These are phyloP conservation scores for Beris chalybata DNA, from an alignment of 2,888 invertebrate genomes.

Conservation along the genomic window DNA sequence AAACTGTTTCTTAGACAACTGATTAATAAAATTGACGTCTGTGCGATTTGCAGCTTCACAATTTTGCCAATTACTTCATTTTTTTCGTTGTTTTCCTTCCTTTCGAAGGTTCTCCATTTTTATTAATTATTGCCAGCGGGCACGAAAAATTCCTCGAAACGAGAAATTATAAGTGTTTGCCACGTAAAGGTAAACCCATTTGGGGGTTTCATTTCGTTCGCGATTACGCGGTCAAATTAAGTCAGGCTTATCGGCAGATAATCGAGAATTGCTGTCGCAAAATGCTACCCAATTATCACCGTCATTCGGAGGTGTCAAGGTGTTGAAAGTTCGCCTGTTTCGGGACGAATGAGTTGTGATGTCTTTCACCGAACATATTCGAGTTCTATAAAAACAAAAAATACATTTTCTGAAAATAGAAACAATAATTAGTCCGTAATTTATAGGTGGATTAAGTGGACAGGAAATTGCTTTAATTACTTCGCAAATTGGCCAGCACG, in stretches of 20 bases:
- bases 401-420: too few relatives aligned
- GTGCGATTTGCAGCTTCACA: not conserved
- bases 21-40: not conserved
- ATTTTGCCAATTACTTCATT: not conserved
- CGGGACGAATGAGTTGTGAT: slow-evolving; percentile 8
- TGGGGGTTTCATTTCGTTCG: not conserved
- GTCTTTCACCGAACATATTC: too few relatives aligned
- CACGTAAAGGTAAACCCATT: slow-evolving; percentile 2
- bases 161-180: slow-evolving; percentile 14
- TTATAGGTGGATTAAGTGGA: slow-evolving; percentile 8
- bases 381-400: too few relatives aligned
- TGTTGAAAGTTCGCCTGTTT: slow-evolving; percentile 15
- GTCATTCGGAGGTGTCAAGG: slow-evolving; percentile 30
- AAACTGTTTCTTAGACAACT: not conserved
- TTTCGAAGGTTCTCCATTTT: not conserved
- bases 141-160: slow-evolving; percentile 18
- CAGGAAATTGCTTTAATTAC: slow-evolving; percentile 22
- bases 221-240: slow-evolving; percentile 19
- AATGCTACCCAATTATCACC: slow-evolving; percentile 34
- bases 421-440: slow-evolving; percentile 15
- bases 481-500: slow-evolving; percentile 17
- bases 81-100: not conserved
- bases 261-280: slow-evolving; percentile 32
- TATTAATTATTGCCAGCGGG: slow-evolving; percentile 23
- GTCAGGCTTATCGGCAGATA: slow-evolving; percentile 24